Evolutionary conservation across 2,888 invertebrate genomes (phyloP).

Genomic region (Osmoderma eremita): DNA sequence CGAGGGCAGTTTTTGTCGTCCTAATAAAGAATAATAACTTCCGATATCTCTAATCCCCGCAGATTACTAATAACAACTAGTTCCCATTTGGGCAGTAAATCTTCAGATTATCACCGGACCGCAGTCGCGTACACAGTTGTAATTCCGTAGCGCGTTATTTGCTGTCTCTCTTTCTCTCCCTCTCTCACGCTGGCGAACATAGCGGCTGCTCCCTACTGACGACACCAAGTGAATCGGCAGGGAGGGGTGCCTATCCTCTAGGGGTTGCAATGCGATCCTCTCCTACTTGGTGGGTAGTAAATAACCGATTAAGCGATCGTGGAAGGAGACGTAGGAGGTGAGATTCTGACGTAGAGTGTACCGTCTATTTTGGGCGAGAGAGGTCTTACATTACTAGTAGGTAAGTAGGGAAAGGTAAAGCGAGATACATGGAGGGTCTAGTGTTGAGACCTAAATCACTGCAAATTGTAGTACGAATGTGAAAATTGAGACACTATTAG

Average conservation of each 20-base stretch:
- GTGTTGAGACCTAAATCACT: too few species aligned
- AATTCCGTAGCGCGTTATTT: conserved; percentile 34
- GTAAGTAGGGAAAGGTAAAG: too few species aligned
- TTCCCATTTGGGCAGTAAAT: conserved; percentile 41
- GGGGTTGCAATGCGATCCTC: not conserved
- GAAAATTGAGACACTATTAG: too few species aligned
- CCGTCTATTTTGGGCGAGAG: too few species aligned
- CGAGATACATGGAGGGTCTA: too few species aligned
- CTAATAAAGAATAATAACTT: conserved; percentile 46
- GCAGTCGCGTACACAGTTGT: conserved; percentile 36
- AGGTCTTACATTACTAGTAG: too few species aligned
- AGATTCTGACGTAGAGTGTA: too few species aligned
- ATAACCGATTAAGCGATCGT: conserved; percentile 31
- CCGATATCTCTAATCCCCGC: conserved; percentile 44
- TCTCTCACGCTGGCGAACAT: too few species aligned
- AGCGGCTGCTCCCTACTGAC: not conserved
- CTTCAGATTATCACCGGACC: conserved; percentile 45
- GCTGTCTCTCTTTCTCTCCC: not conserved
- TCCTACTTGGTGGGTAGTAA: conserved; percentile 27
- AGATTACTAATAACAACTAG: conserved; percentile 45
- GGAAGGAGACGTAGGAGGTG: not conserved
- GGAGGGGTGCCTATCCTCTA: too few species aligned
- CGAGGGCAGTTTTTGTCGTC: conserved; percentile 24
- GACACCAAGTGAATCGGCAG: not conserved
- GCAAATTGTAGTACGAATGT: too few species aligned